phyloP scores from a whole-genome alignment of 2,113 vertebrate genomes.

The Excalfactoria chinensis region DNA sequence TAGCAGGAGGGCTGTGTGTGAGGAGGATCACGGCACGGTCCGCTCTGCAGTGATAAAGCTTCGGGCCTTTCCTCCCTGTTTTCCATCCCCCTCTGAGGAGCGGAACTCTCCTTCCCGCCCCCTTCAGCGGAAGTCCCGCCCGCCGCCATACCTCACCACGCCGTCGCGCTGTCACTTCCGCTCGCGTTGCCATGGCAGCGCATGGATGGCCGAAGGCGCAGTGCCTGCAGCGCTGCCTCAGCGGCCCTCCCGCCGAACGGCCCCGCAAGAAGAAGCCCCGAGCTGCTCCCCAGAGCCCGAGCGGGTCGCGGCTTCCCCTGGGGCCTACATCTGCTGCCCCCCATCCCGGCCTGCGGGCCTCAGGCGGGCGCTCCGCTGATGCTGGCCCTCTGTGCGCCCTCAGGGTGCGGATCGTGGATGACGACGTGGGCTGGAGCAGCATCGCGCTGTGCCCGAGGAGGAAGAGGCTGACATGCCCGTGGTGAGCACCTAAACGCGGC shows the following conservation, averaged over 20 bases:
- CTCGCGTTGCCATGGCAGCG: conserved; percentile 45
- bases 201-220: conserved; percentile 75
- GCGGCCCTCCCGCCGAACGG: neutral
- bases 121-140: neutral
- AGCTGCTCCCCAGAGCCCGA: neutral
- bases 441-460: conserved; percentile 76
- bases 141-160: neutral
- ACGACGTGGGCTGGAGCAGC: conserved; percentile 90
- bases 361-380: too few relatives aligned
- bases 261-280: conserved; percentile 55
- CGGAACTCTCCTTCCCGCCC: too few relatives aligned
- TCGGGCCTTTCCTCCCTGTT: too few relatives aligned
- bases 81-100: too few relatives aligned
- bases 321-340: too few relatives aligned
- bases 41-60: too few relatives aligned
- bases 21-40: too few relatives aligned
- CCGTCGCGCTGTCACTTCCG: neutral
- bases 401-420: conserved; percentile 96
- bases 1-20: too few relatives aligned
- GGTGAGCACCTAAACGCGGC: neutral
- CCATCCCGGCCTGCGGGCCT: neutral
- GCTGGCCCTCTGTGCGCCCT: neutral
- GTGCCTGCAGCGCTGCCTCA: conserved; percentile 80
- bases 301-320: too few relatives aligned
- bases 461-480: conserved; percentile 87